Percentiles rank a stretch among this genome's conserved stretches.
Conservation (phyloP, 2,113 vertebrate genomes). For the Tychaedon coryphoeus region DNA sequence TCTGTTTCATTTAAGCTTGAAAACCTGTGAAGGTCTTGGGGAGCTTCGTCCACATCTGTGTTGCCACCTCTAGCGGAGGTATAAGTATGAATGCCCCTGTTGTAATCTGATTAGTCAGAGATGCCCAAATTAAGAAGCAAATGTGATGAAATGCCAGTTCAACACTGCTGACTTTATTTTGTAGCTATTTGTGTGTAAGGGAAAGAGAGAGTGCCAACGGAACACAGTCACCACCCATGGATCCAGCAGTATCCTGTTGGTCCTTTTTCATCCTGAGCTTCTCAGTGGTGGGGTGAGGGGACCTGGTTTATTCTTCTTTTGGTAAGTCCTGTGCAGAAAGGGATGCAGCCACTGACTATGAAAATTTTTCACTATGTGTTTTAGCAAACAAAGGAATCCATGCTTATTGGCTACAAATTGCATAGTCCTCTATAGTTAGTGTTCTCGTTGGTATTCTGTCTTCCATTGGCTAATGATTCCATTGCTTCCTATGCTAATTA, state of each 20-base stretch:
- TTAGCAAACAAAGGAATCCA: not conserved
- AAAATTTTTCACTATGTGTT: not conserved
- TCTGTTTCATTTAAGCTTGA: not conserved
- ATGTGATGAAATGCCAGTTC: accelerated
- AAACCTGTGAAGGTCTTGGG: too few species aligned
- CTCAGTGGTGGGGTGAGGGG: not conserved
- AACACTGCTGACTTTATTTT: not conserved
- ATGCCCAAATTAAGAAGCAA: not conserved
- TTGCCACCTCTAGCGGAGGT: too few species aligned
- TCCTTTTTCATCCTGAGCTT: not conserved
- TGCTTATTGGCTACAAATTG: not conserved
- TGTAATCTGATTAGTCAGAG: not conserved
- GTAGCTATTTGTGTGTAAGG: not conserved
- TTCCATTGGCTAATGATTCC: not conserved
- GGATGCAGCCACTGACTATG: not conserved
- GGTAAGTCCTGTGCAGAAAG: not conserved
- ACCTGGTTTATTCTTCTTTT: not conserved
- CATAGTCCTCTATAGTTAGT: not conserved
- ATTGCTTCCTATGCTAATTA: not conserved
- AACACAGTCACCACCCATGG: not conserved
- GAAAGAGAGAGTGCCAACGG: too few species aligned
- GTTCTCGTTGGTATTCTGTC: not conserved
- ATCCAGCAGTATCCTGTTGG: not conserved
- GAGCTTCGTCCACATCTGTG: accelerated
- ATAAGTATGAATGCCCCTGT: not conserved